Evolutionary conservation across 2,888 invertebrate genomes (phyloP), one percentile per base, ranked within the genome.

Genomic region (Drosophila koepferae): DNA sequence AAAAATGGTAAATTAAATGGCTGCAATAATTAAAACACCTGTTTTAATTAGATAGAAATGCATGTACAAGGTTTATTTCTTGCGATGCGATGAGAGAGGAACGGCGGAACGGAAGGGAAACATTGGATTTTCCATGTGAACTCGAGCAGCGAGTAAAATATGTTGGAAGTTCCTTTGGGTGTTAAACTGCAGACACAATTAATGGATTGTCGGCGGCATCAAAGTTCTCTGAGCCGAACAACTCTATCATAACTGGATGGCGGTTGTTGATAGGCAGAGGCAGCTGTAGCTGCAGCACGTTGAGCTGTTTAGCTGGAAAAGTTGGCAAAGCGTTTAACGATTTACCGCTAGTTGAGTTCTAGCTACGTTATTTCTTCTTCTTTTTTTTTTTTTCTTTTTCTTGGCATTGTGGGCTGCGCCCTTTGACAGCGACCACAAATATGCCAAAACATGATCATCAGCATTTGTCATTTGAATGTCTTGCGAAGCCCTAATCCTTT

Each of bases 31-130:
- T 86, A 86, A 87, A 89, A 90, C 90, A 87, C 86, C 89, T 87
- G 87, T 90, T 87, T 89, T 90, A 90, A 90, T 87, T 90, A 87
- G 77, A 88, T 83, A 71, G 80, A 88, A 86, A 86, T 88, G 79
- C 71, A 72, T 74, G 82, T 74, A 75, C 63, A 58, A 58, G 40
- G 16, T 14, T 51, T 9, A 34, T 34, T 49, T 46, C 7, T 31
- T 34, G 18, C 51, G 18, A 5, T n/a, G 28, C 1, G 20, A 16
- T 6, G 48, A 28, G 28, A 8, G 3, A 16, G 16, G 16, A 5
- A 9, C 1, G 28, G 2, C 1, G 9, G 23, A 12, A 46, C 3
- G 9, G 23, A 6, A 46, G n/a, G 41, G 31, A 20, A 8, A 28
- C 34, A n/a, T 34, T 16, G 53, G 20, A 23, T 60, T 41, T 44